A percentile compares a stretch with the other conserved stretches of the same genome.
These are phyloP conservation scores for Portevinia maculata DNA, from an alignment of 2,888 invertebrate species.

Conservation along the genomic window DNA sequence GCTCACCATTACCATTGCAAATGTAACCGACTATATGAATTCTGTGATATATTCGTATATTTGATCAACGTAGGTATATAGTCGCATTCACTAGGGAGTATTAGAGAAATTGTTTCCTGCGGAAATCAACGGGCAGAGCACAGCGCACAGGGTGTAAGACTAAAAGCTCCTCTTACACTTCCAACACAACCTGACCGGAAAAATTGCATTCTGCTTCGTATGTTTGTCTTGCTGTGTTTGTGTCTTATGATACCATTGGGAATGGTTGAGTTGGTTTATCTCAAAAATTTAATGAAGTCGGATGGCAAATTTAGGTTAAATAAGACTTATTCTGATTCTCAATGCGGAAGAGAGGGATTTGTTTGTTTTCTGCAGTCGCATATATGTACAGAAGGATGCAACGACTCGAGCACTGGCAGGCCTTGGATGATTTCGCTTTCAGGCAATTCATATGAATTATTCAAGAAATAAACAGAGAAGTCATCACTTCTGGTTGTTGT, in stretches of 20 bases:
- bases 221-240: neutral
- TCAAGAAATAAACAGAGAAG: slow-evolving; percentile 2
- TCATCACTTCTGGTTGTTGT: neutral
- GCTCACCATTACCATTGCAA: too few species aligned
- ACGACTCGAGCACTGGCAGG: neutral
- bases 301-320: slow-evolving; percentile 49
- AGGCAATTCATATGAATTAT: slow-evolving; percentile 21
- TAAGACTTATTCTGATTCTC: slow-evolving; percentile 29
- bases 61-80: neutral
- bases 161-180: neutral
- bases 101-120: slow-evolving; percentile 51
- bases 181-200: neutral
- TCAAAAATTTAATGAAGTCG: slow-evolving; percentile 29
- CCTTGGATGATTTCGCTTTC: neutral
- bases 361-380: neutral
- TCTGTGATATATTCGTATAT: too few species aligned
- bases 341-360: slow-evolving; percentile 23
- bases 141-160: neutral
- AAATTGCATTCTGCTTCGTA: slow-evolving; percentile 36
- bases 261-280: slow-evolving; percentile 12
- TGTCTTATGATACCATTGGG: neutral
- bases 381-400: neutral
- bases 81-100: slow-evolving; percentile 4
- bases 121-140: slow-evolving; percentile 23
- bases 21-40: too few species aligned